These are phyloP conservation scores for Uropetala carovei DNA, from an alignment of 2,888 invertebrate genomes.

Conservation along the genomic window DNA sequence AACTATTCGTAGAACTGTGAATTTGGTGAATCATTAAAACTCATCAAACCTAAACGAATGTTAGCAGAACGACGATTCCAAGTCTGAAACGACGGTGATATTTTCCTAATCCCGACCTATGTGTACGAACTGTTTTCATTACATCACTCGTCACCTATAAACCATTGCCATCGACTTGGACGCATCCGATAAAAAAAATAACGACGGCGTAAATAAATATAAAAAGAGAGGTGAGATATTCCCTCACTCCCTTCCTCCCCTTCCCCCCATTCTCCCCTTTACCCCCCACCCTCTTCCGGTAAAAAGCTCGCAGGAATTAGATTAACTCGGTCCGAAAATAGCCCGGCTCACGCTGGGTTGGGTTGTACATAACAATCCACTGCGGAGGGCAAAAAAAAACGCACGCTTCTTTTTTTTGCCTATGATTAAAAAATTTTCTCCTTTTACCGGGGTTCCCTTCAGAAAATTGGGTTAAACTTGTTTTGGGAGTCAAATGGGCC, in stretches of 20 bases:
- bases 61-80: not conserved
- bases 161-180: constrained; percentile 34
- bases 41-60: not conserved
- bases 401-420: not conserved
- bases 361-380: constrained; percentile 56
- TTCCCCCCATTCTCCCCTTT: not conserved
- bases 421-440: constrained; percentile 33
- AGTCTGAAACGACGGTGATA: not conserved
- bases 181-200: not conserved
- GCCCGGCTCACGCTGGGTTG: constrained; percentile 44
- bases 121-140: constrained; percentile 12
- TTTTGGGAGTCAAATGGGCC: constrained; percentile 58
- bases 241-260: not conserved
- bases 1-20: not conserved
- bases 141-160: constrained; percentile 31
- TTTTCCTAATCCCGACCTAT: not conserved
- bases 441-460: constrained; percentile 19
- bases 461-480: constrained; percentile 62
- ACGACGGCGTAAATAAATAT: not conserved
- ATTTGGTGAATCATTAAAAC: not conserved
- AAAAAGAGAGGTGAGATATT: not conserved
- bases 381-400: not conserved
- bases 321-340: constrained; percentile 58
- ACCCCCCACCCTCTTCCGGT: not conserved
- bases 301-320: constrained; percentile 52